phyloP scores from a whole-genome alignment of 2,888 invertebrate species.

The Trachelus tabidus region DNA sequence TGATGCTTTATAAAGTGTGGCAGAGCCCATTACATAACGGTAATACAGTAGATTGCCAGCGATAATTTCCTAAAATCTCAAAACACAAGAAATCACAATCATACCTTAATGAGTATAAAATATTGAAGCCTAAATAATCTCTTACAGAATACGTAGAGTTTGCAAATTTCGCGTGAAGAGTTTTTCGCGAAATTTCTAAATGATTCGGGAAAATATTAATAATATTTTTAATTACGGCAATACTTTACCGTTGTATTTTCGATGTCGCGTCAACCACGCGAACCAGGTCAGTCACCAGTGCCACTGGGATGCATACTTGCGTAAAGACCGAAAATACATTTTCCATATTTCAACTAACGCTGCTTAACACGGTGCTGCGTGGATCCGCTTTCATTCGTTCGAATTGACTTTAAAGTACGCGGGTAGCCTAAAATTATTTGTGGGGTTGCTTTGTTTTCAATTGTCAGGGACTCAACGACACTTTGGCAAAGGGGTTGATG shows the following conservation, averaged over 20 bases:
- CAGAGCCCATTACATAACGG: not conserved
- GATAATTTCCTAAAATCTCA: not conserved
- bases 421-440: not conserved
- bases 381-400: not conserved
- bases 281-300: not conserved
- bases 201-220: not conserved
- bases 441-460: not conserved
- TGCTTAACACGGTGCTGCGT: not conserved
- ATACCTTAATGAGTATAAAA: not conserved
- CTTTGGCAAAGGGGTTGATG: not conserved
- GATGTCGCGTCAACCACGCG: not conserved
- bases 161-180: not conserved
- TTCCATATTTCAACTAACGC: not conserved
- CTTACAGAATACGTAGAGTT: not conserved
- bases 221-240: not conserved
- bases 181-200: not conserved
- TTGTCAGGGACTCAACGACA: not conserved
- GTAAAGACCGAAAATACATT: not conserved
- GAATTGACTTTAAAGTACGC: not conserved
- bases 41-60: not conserved
- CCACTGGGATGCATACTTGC: not conserved
- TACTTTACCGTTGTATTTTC: not conserved
- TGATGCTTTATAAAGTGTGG: not conserved
- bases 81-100: not conserved
- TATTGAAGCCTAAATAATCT: not conserved